phyloP scores from a whole-genome alignment of 2,888 invertebrate species.

The Microplitis deprimator region DNA sequence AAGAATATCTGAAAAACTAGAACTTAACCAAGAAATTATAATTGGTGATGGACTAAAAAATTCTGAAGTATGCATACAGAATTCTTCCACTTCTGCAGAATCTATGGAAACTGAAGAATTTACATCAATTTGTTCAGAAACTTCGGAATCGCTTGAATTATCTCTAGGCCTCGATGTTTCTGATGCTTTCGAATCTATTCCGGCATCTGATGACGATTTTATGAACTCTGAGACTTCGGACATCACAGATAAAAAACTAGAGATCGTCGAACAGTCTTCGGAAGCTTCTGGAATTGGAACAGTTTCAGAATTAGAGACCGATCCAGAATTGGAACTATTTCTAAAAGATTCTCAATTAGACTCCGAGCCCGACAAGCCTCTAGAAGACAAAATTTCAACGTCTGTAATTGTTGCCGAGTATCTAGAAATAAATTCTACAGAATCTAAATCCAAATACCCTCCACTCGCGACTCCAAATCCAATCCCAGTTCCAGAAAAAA shows the following conservation, averaged over 20 bases:
- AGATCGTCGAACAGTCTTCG: neutral
- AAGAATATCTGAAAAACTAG: too few relatives aligned
- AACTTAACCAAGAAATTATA: too few relatives aligned
- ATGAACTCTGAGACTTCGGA: too few relatives aligned
- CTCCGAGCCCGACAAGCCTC: neutral
- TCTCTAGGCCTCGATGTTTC: neutral
- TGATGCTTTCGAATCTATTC: too few relatives aligned
- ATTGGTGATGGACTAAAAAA: too few relatives aligned
- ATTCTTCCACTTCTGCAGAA: neutral
- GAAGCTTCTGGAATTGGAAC: neutral
- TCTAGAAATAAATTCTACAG: too few relatives aligned
- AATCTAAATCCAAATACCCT: too few relatives aligned
- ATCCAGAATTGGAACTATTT: neutral
- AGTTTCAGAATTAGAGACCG: neutral
- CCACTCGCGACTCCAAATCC: too few relatives aligned
- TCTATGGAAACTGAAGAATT: neutral
- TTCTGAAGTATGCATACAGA: too few relatives aligned
- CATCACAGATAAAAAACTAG: too few relatives aligned
- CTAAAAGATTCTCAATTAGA: neutral
- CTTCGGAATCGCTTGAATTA: neutral
- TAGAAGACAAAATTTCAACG: neutral
- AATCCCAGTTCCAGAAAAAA: neutral
- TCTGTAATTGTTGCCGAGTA: neutral
- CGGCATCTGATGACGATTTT: too few relatives aligned
- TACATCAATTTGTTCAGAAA: neutral